Evolutionary conservation across 2,113 vertebrate species (phyloP).

Genomic region (Brienomyrus longianalis): DNA sequence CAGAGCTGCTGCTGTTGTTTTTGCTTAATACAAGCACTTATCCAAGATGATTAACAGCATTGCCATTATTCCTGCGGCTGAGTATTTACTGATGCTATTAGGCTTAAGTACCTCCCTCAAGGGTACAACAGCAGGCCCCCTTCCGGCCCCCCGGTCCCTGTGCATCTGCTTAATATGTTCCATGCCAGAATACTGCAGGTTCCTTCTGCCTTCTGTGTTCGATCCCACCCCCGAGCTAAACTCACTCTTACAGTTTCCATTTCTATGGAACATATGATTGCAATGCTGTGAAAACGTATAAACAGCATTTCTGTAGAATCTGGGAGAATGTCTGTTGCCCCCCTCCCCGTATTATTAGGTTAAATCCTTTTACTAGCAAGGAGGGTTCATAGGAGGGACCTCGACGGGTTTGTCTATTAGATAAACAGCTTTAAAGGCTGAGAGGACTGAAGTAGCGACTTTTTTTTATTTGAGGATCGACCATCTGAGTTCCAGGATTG

Average conservation of each 20-base stretch:
- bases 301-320: neutral
- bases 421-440: neutral
- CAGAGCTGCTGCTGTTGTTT: neutral
- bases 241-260: neutral
- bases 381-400: neutral
- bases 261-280: neutral
- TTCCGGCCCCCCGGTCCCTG: neutral
- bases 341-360: neutral
- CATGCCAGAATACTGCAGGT: neutral
- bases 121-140: neutral
- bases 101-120: neutral
- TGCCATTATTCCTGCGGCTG: neutral
- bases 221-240: neutral
- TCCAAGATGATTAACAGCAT: constrained; percentile 6
- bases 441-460: neutral
- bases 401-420: neutral
- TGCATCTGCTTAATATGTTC: neutral
- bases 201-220: neutral
- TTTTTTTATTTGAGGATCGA: neutral
- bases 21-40: constrained; percentile 7
- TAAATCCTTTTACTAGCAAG: constrained; percentile 7
- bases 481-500: neutral
- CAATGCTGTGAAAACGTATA: neutral
- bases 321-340: neutral
- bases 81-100: neutral